Evolutionary conservation across 1,140 invertebrate species (phyloP).

Genomic region (Drosophila subpulchrella): DNA sequence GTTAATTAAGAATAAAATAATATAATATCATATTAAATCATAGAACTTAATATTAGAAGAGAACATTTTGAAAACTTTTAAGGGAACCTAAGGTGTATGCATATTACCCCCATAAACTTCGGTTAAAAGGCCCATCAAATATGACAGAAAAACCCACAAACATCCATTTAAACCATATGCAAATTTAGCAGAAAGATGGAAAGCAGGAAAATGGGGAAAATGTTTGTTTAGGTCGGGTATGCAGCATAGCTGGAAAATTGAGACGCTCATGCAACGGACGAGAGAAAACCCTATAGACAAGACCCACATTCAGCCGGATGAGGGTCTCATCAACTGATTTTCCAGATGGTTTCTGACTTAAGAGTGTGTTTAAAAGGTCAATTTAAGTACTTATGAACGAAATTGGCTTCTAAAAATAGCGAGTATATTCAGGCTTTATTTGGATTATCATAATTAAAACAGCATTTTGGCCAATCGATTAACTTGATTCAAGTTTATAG

Average conservation of each 20-base stretch:
- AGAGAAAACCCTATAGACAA: background rate
- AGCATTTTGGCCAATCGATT: background rate
- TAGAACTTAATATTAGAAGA: background rate
- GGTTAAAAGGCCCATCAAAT: background rate
- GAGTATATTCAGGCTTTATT: too few species aligned
- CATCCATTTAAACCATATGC: background rate
- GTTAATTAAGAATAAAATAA: background rate
- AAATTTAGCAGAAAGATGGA: background rate
- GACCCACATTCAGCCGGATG: background rate
- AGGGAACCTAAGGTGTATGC: background rate
- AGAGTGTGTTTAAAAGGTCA: background rate
- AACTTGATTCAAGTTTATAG: background rate
- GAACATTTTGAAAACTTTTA: too few species aligned
- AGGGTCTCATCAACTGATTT: background rate
- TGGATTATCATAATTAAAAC: background rate
- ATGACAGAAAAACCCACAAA: background rate
- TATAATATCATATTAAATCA: background rate
- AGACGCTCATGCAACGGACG: background rate
- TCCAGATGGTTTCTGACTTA: background rate
- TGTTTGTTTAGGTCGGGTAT: slow-evolving; percentile 2
- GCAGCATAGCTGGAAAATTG: background rate
- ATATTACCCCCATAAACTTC: background rate
- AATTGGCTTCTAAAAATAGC: background rate
- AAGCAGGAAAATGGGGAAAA: slow-evolving; percentile 2
- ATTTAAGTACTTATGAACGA: too few species aligned